These are phyloP conservation scores for Mythimna lalbum DNA, from an alignment of 2,888 invertebrate genomes.

Conservation along the genomic window DNA sequence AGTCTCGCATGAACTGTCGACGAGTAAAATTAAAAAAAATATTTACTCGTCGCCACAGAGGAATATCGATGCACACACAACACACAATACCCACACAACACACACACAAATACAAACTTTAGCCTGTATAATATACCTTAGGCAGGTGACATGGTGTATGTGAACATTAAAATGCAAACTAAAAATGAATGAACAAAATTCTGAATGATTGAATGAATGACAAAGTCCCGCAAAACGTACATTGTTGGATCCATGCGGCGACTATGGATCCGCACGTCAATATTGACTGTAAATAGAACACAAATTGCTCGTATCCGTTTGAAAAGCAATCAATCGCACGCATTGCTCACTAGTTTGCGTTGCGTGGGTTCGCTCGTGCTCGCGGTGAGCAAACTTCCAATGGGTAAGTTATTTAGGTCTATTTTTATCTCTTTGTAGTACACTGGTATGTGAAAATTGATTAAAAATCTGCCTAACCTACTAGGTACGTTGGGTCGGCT, in stretches of 20 bases:
- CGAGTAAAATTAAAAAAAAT: too few species aligned
- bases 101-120: too few species aligned
- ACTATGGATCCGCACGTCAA: conserved; percentile 33
- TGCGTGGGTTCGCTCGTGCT: conserved; percentile 21
- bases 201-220: conserved; percentile 13
- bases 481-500: too few species aligned
- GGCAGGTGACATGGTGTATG: too few species aligned
- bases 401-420: conserved; percentile 14
- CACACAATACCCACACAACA: too few species aligned
- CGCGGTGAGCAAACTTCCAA: conserved; percentile 30
- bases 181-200: conserved; percentile 1
- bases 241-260: conserved; percentile 25
- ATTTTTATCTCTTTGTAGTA: conserved; percentile 13
- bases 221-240: conserved; percentile 15
- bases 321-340: conserved; percentile 74
- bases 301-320: conserved; percentile 74
- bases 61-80: too few species aligned
- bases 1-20: too few species aligned
- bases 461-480: neutral
- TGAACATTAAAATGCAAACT: too few species aligned
- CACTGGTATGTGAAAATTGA: neutral
- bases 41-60: too few species aligned
- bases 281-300: conserved; percentile 74
- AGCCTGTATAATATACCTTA: too few species aligned
- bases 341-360: conserved; percentile 57